Conservation (phyloP, 1,140 invertebrate species). For the Caenorhabditis brenneri region DNA sequence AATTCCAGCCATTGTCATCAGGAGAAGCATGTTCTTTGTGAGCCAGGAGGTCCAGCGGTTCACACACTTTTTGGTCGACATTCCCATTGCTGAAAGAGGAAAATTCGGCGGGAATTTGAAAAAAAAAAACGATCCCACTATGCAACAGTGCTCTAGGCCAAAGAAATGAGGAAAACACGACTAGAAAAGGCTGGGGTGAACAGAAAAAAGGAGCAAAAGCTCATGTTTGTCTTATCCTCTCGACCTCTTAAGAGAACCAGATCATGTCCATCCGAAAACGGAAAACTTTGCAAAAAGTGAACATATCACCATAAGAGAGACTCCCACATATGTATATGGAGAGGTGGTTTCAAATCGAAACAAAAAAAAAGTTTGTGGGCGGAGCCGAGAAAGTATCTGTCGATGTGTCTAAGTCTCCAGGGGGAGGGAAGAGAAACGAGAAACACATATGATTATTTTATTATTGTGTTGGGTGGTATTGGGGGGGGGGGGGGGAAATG, state of each 20-base stretch:
- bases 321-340: neutral
- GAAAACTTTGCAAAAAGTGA: neutral
- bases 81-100: neutral
- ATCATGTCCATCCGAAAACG: neutral
- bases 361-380: neutral
- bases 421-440: neutral
- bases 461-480: neutral
- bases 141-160: too few relatives aligned
- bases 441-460: constrained; percentile 13
- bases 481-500: neutral
- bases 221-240: neutral
- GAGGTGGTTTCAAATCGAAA: constrained; percentile 7
- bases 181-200: too few relatives aligned
- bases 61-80: neutral
- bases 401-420: neutral
- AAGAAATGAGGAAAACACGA: too few relatives aligned
- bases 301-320: neutral
- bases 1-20: constrained; percentile 83
- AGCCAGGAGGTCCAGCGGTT: constrained; percentile 54
- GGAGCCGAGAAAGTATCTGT: neutral
- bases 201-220: neutral
- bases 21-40: constrained; percentile 79
- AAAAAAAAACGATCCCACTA: neutral
- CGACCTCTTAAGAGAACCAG: constrained; percentile 8
- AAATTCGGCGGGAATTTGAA: neutral